A percentile compares a stretch with the other conserved stretches of the same genome.
Evolutionary conservation across 2,113 vertebrate genomes (phyloP).

Genomic region (Herpailurus yagouaroundi): DNA sequence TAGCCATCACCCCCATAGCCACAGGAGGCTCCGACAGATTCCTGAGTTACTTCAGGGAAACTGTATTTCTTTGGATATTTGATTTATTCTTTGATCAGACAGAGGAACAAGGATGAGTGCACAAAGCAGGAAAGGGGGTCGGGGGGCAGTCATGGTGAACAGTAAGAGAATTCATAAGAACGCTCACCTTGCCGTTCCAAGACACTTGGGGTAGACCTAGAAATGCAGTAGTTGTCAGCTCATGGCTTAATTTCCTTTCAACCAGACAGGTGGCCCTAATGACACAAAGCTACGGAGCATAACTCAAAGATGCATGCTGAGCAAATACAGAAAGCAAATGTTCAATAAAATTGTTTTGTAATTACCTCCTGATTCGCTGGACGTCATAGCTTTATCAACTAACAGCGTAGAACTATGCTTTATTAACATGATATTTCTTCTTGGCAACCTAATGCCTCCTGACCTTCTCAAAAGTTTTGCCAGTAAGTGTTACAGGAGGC

Average conservation of each 20-base stretch:
- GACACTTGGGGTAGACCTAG: neutral
- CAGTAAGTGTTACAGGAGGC: neutral
- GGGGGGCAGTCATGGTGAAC: neutral
- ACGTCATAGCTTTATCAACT: neutral
- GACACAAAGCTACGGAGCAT: neutral
- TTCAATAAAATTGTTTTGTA: neutral
- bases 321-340: neutral
- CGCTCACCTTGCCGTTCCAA: neutral
- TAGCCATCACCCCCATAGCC: neutral
- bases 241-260: neutral
- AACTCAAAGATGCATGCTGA: neutral
- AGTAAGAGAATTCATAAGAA: neutral
- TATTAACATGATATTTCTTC: neutral
- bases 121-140: neutral
- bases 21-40: neutral
- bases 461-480: conserved; percentile 12
- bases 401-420: neutral
- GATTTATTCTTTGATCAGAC: neutral
- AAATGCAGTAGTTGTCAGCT: neutral
- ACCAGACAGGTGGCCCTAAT: neutral
- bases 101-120: neutral
- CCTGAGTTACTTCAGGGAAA: neutral
- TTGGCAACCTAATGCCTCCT: neutral
- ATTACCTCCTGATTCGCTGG: neutral
- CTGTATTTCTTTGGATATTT: neutral